phyloP scores from a whole-genome alignment of 2,888 invertebrate genomes.

The Epiblema foenella region DNA sequence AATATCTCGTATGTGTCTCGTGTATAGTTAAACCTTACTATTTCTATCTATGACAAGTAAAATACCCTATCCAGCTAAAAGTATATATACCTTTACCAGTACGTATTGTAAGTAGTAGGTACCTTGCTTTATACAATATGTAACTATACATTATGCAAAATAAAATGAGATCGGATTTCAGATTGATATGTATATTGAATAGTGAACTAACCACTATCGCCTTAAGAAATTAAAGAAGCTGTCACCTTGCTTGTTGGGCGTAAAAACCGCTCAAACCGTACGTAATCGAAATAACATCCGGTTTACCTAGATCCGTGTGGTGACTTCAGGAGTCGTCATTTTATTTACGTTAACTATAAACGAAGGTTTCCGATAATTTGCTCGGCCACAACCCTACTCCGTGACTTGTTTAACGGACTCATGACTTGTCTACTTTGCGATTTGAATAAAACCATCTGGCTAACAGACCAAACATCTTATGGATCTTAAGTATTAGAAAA shows the following conservation, averaged over 20 bases:
- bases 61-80: background rate
- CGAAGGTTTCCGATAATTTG: conserved; percentile 2
- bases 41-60: background rate
- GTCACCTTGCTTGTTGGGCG: conserved; percentile 39
- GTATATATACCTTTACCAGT: background rate
- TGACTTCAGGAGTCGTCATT: conserved; percentile 27
- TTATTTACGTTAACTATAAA: conserved; percentile 20
- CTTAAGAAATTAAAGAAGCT: conserved; percentile 42
- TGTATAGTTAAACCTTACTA: background rate
- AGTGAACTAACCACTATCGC: conserved; percentile 42
- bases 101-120: background rate
- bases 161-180: conserved; percentile 31
- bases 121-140: background rate
- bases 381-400: conserved; percentile 46
- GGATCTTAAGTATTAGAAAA: conserved; percentile 61
- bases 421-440: conserved; percentile 57
- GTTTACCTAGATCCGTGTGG: conserved; percentile 40
- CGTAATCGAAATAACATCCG: conserved; percentile 43
- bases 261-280: conserved; percentile 39
- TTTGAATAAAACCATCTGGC: conserved; percentile 72
- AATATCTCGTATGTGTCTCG: background rate
- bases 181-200: conserved; percentile 31
- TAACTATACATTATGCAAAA: conserved; percentile 37
- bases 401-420: conserved; percentile 73
- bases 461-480: conserved; percentile 67